Evolutionary conservation across 2,113 vertebrate species (phyloP).

Genomic region (Phoxinus phoxinus): DNA sequence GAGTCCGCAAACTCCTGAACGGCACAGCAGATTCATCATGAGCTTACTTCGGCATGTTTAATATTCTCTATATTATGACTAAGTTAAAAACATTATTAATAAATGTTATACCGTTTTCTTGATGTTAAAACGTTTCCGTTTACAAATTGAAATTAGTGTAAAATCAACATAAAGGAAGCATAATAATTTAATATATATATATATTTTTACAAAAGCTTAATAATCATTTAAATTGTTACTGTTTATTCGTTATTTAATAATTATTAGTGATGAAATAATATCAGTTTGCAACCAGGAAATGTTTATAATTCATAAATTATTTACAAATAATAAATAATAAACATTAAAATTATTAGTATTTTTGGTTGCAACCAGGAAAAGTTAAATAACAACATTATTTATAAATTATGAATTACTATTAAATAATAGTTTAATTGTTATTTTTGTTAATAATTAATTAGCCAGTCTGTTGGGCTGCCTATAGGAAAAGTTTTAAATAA

Average conservation of each 20-base stretch:
- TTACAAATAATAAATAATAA: not conserved
- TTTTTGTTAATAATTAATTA: no score
- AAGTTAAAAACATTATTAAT: not conserved
- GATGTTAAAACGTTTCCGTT: no score
- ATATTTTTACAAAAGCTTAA: no score
- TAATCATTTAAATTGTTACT: not conserved
- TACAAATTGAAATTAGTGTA: not conserved
- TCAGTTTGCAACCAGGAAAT: not conserved
- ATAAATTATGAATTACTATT: no score
- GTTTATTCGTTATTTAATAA: not conserved
- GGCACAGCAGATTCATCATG: not conserved
- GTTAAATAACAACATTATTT: no score
- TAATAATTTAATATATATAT: no score
- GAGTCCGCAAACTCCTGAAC: slow-evolving; percentile 94
- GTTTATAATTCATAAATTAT: not conserved
- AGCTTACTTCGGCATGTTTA: not conserved
- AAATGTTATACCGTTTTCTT: not conserved
- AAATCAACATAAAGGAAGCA: not conserved
- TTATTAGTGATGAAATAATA: not conserved
- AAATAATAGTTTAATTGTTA: no score
- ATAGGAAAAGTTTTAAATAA: no score
- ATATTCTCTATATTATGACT: not conserved
- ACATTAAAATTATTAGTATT: not conserved
- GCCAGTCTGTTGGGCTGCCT: no score
- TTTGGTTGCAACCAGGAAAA: no score